Base-by-base conservation (phyloP, 2,888 invertebrate genomes). In the Acanthococcus lagerstroemiae region DNA sequence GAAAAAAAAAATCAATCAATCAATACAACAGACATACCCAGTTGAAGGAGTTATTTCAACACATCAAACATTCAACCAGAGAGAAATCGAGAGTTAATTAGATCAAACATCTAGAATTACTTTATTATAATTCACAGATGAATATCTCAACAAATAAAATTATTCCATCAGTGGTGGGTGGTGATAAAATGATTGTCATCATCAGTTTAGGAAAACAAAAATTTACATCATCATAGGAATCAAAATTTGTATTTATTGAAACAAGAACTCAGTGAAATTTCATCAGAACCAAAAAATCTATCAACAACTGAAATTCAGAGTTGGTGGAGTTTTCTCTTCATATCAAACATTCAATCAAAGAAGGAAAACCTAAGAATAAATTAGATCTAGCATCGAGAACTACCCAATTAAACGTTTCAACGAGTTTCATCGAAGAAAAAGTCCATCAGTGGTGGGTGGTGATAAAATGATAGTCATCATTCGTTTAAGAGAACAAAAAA, bases 81-180 rank as follows among this genome's bases (percentile, higher is more conserved):
- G n/a, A n/a, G n/a, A n/a, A n/a, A n/a, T n/a, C n/a, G n/a, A n/a
- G n/a, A n/a, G n/a, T n/a, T n/a, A n/a, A n/a, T n/a, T n/a, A n/a
- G n/a, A n/a, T n/a, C n/a, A n/a, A n/a, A n/a, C n/a, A n/a, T n/a
- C n/a, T n/a, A n/a, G n/a, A n/a, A n/a, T n/a, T n/a, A n/a, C n/a
- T n/a, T n/a, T n/a, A n/a, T n/a, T n/a, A n/a, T n/a, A n/a, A n/a
- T n/a, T n/a, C n/a, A n/a, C n/a, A n/a, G n/a, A n/a, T n/a, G n/a
- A n/a, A n/a, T n/a, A n/a, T n/a, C n/a, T n/a, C n/a, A 37, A 37
- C 7, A 37, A 48, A 48, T 4, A 2, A 2, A 4, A 48, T 15
- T 19, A 46, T 58, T 58, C 24, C 37, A 24, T 65, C 65, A 65
- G 65, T 45, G 55, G 65, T 65, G 65, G 55, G 65, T 65, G 65